Evolutionary conservation across 2,888 invertebrate species (phyloP), one percentile per base, ranked within the genome.

Genomic region (Sarcophaga carnaria): DNA sequence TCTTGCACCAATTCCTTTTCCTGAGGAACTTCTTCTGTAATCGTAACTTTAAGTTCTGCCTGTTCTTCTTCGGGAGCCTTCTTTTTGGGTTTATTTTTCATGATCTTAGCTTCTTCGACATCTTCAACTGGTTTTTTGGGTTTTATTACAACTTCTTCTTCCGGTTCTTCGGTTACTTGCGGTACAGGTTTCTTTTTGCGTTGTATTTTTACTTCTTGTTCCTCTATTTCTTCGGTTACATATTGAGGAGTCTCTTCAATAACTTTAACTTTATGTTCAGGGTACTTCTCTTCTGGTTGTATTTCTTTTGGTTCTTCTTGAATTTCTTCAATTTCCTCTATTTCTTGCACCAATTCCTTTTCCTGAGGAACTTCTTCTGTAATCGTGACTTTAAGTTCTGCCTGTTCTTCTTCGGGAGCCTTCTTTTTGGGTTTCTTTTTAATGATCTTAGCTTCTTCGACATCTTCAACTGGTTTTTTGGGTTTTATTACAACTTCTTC

Each of bases 81-180:
- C 4, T 91, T 91, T 84, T 91, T 91, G 0, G 89, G 37, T 87
- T 90, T 91, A 88, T 92, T 93, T 71, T 89, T 91, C 77, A 91
- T 86, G 17, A 88, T 91, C 77, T 91, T 91, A 49, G 91, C 90
- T 49, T 92, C 91, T 71, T 90, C 91, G 2, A 91, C 90, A 85
- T 92, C 91, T 85, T 93, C 90, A 3, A 90, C 88, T 20, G 89
- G 89, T 77, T 87, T 83, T 37, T 83, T 80, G 10, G 90, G 86
- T 22, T 89, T 89, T 3, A 92, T 83, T 45, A 90, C 89, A 17
- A 92, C 90, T 74, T 92, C 91, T 11, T 90, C 92, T 63, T 91
- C 92, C 11, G 91, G 91, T 49, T 93, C 93, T 89, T 93, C 92
- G 10, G 90, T 89, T 67, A 91, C 89, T 45, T 91, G 83, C 11